Conservation (phyloP, 2,797 vertebrate species). For the Falco novaeseelandiae region DNA sequence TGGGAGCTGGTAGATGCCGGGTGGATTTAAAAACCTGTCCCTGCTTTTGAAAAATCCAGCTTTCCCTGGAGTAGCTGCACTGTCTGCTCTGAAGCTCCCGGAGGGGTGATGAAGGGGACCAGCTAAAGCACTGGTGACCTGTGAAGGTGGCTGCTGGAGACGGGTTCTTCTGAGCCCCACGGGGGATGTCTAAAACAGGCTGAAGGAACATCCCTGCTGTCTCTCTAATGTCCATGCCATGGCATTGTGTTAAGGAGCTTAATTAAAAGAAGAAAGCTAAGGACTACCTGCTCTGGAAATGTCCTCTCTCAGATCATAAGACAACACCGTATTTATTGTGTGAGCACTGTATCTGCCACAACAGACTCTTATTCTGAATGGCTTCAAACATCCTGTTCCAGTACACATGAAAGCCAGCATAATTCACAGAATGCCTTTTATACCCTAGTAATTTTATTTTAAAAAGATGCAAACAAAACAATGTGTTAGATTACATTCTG, state of each 20-base stretch:
- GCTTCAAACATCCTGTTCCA: background rate
- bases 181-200: background rate
- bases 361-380: background rate
- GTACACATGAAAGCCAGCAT: background rate
- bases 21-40: background rate
- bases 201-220: background rate
- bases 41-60: background rate
- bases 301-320: background rate
- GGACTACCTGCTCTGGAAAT: background rate
- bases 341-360: background rate
- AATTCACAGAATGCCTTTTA: constrained; percentile 22
- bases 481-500: constrained; percentile 48
- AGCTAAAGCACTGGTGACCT: background rate
- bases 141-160: background rate
- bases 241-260: background rate
- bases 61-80: background rate
- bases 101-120: background rate
- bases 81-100: background rate
- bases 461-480: constrained; percentile 54
- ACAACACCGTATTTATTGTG: background rate
- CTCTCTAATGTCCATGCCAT: background rate
- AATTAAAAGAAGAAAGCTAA: background rate
- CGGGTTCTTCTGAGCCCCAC: background rate
- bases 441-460: constrained; percentile 26
- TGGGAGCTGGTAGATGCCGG: background rate